Conservation (phyloP, 2,888 invertebrate species). For the Lepidocyrtinus sp. region DNA sequence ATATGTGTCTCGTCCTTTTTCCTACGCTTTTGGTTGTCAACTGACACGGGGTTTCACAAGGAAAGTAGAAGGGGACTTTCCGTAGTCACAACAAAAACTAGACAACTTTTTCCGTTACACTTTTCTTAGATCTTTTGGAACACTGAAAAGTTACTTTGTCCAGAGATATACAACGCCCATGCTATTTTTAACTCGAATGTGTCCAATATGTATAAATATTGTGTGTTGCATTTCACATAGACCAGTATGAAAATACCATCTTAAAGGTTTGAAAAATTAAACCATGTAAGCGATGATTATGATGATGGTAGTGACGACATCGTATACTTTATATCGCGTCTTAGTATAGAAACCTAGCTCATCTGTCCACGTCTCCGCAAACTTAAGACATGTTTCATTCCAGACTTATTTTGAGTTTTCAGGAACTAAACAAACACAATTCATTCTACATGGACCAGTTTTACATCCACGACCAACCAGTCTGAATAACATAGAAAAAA, state of each 20-base stretch:
- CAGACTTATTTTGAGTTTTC: neutral
- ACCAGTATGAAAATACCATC: neutral
- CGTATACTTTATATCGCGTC: neutral
- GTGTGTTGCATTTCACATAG: no score
- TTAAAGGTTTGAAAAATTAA: neutral
- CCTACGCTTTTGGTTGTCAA: neutral
- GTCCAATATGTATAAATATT: no score
- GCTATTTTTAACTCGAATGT: neutral
- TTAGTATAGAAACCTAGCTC: neutral
- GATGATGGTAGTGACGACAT: neutral
- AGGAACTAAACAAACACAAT: neutral
- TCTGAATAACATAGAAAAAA: neutral
- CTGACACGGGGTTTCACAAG: neutral
- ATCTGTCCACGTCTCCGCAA: neutral
- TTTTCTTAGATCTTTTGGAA: neutral
- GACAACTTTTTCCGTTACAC: neutral
- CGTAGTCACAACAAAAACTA: neutral
- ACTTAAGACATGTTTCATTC: neutral
- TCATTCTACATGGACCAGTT: neutral
- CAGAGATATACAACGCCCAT: neutral
- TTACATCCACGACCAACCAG: neutral
- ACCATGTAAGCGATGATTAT: neutral
- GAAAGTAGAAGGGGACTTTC: neutral
- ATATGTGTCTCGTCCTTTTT: neutral
- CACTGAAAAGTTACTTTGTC: neutral